Base-by-base conservation (phyloP, 2,888 invertebrate genomes). In the Minunthozetes semirufus region DNA sequence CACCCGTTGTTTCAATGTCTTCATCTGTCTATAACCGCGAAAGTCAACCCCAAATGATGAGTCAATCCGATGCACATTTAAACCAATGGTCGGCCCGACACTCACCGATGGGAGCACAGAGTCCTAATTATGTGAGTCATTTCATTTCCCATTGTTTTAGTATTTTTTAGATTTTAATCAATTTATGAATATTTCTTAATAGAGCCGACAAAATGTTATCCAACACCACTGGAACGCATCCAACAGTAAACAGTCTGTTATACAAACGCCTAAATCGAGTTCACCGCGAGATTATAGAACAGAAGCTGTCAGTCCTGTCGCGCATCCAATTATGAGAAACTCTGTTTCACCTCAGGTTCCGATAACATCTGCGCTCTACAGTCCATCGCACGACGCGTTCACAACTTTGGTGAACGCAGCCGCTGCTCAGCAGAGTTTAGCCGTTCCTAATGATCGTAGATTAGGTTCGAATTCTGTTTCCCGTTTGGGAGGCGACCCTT, bases 361-460 rank as follows among this genome's bases (percentile, higher is more conserved):
- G 77, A 66, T 66, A 4, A 48, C 78, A 77, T 17, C 78, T 78
- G 29, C 76, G 25, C 72, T 77, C 56, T 74, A 77, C 53, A 76
- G 78, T 50, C 77, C 78, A 38, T 78, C 91, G 22, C 90, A 93
- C 82, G 94, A 94, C 83, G 93, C 93, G 0, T 88, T 94, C 81
- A 89, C 90, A 46, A 92, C 92, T 72, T 84, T 94, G 73, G 94
- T 94, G 11, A 93, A 94, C 82, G 92, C 92, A 17, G 94, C 94
- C n/a, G 92, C 91, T 0, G 91, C 92, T 79, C 94, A 94, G 80
- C 92, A 92, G 0, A 91, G 91, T 81, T 3, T 59, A 17, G 66
- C 66, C 22, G 42, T 66, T 66, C 66, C 38, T n/a, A 38, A 38
- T 15, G 63, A 66, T 19, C 66, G 66, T 1, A 38, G 66, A 22